A percentile compares a stretch with the other conserved stretches of the same genome.
Evolutionary conservation across 2,888 invertebrate species (phyloP).

Genomic region (Morinoia aosen): DNA sequence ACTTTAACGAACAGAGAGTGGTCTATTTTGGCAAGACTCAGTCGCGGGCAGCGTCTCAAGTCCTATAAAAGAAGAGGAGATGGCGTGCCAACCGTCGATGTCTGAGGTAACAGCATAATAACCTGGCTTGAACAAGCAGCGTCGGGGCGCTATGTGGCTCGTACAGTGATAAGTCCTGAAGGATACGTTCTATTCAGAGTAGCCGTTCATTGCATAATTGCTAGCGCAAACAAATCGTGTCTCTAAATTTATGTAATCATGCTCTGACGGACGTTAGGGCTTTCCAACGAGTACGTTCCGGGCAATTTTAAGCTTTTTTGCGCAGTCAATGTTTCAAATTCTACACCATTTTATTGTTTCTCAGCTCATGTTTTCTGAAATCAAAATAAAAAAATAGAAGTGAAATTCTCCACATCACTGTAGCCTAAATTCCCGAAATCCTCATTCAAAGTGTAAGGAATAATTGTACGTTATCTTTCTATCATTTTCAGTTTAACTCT

Average conservation of each 20-base stretch:
- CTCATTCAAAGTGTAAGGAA: too few relatives aligned
- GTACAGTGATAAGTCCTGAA: not conserved
- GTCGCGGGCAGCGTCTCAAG: not conserved
- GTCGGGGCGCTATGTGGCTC: not conserved
- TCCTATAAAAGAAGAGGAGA: not conserved
- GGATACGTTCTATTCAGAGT: not conserved
- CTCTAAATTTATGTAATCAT: not conserved
- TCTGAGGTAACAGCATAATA: not conserved
- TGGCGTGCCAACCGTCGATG: conserved; percentile 19
- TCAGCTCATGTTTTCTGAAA: not conserved
- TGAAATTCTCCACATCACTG: not conserved
- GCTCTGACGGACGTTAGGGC: not conserved
- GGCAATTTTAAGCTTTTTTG: not conserved
- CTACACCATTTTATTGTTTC: not conserved
- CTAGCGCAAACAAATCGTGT: not conserved
- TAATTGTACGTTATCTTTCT: too few relatives aligned
- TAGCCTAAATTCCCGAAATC: too few relatives aligned
- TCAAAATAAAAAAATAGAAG: not conserved
- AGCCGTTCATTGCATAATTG: not conserved
- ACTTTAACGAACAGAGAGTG: not conserved
- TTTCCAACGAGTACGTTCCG: not conserved
- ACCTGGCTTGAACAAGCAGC: not conserved
- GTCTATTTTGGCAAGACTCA: not conserved
- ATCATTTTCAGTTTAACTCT: too few relatives aligned
- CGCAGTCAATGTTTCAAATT: not conserved